Evolutionary conservation across 2,797 vertebrate species (phyloP).

Genomic region (Antennarius maculatus): DNA sequence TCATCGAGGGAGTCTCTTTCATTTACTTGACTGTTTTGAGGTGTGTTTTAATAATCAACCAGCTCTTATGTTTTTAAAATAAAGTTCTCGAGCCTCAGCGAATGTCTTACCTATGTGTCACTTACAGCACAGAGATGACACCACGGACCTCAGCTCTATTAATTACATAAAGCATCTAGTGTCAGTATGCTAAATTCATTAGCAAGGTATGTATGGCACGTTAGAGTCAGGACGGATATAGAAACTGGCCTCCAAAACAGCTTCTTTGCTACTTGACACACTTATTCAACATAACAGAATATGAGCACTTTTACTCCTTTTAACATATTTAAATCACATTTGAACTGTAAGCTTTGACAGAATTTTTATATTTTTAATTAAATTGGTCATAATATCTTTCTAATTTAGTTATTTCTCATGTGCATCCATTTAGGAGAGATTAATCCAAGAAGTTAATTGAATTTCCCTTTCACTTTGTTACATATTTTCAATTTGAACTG

Average conservation of each 20-base stretch:
- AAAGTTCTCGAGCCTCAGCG: constrained; percentile 69
- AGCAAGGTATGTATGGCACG: constrained; percentile 73
- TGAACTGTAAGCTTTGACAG: background rate
- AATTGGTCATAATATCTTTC: background rate
- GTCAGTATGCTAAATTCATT: constrained; percentile 83
- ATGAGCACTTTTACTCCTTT: constrained; percentile 10
- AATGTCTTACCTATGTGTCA: constrained; percentile 78
- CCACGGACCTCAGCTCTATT: constrained; percentile 65
- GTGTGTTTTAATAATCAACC: constrained; percentile 49
- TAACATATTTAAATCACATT: background rate
- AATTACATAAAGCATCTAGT: constrained; percentile 82
- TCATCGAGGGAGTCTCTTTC: constrained; percentile 17
- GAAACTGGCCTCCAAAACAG: constrained; percentile 68
- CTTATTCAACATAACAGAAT: constrained; percentile 52
- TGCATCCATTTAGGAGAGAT: constrained; percentile 10
- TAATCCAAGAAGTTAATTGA: constrained; percentile 2
- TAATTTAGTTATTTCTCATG: background rate
- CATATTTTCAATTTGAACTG: constrained; percentile 9
- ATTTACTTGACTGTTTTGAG: constrained; percentile 32
- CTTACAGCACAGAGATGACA: constrained; percentile 73
- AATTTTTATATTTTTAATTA: background rate
- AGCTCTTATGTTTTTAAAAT: constrained; percentile 60
- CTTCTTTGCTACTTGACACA: constrained; percentile 63
- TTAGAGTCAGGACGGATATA: constrained; percentile 78
- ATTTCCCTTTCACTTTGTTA: background rate